phyloP scores from a whole-genome alignment of 2,797 vertebrate genomes.

The Cyprinella venusta region DNA sequence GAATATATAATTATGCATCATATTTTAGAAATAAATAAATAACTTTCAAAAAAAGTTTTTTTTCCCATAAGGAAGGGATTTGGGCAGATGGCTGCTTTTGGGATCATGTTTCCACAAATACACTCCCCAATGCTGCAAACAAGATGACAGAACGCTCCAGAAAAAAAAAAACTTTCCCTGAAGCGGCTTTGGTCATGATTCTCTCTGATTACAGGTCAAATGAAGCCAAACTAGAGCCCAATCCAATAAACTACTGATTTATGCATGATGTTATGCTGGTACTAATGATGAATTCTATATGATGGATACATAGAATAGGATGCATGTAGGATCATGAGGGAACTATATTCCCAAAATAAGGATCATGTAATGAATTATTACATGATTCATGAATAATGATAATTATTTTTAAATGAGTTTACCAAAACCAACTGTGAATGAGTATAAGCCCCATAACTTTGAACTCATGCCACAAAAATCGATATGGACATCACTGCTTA shows the following conservation, averaged over 20 bases:
- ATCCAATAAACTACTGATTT: slow-evolving; percentile 13
- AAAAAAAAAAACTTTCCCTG: slow-evolving; percentile 43
- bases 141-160: slow-evolving; percentile 24
- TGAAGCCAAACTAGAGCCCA: slow-evolving; percentile 25
- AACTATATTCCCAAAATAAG: slow-evolving; percentile 19
- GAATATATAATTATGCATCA: slow-evolving; percentile 65
- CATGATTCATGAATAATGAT: no score
- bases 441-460: background rate
- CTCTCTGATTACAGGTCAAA: slow-evolving; percentile 56
- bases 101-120: slow-evolving; percentile 56
- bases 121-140: slow-evolving; percentile 36
- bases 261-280: slow-evolving; percentile 18
- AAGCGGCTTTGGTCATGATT: slow-evolving; percentile 45
- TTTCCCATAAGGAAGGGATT: slow-evolving; percentile 59
- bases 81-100: slow-evolving; percentile 63
- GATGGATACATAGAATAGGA: slow-evolving; percentile 25
- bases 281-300: slow-evolving; percentile 29
- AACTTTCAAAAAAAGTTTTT: slow-evolving; percentile 44
- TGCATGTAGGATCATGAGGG: slow-evolving; percentile 19
- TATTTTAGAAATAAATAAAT: slow-evolving; percentile 58
- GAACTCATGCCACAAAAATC: background rate
- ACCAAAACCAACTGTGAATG: background rate
- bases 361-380: slow-evolving; percentile 14
- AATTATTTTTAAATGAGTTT: background rate
- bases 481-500: background rate